phyloP scores from a whole-genome alignment of 2,888 invertebrate genomes.

The Drosophila mulleri region DNA sequence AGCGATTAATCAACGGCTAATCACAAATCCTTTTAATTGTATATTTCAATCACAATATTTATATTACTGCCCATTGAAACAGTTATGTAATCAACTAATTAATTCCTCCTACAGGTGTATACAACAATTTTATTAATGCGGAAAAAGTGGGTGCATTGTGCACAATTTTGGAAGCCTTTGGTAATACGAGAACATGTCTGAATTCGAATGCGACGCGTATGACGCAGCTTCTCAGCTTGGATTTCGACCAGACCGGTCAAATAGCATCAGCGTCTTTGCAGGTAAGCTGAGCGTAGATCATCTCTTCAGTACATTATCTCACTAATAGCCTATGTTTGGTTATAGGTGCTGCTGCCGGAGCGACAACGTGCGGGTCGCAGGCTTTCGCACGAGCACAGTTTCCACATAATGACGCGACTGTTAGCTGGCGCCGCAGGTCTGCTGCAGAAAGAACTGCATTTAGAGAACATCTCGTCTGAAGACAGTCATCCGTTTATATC shows the following conservation, averaged over 20 bases:
- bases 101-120: conserved; percentile 83
- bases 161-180: conserved; percentile 95
- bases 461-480: conserved; percentile 89
- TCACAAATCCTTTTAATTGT: not conserved
- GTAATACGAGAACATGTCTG: conserved; percentile 93
- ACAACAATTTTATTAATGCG: conserved; percentile 91
- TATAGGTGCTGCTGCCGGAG: conserved; percentile 93
- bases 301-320: not conserved
- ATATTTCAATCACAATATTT: not conserved
- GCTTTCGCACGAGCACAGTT: conserved; percentile 87
- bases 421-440: conserved; percentile 92
- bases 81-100: not conserved
- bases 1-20: too few relatives aligned
- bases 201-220: conserved; percentile 96
- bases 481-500: conserved; percentile 93
- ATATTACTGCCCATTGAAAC: not conserved
- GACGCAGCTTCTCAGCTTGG: conserved; percentile 96
- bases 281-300: conserved; percentile 82
- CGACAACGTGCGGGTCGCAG: conserved; percentile 89
- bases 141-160: conserved; percentile 94
- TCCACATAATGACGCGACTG: conserved; percentile 85
- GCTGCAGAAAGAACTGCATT: conserved; percentile 92
- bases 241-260: conserved; percentile 97
- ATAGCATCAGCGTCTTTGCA: conserved; percentile 96
- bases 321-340: conserved; percentile 10